phyloP scores from a whole-genome alignment of 2,888 invertebrate genomes.

The Drosophila lutescens region DNA sequence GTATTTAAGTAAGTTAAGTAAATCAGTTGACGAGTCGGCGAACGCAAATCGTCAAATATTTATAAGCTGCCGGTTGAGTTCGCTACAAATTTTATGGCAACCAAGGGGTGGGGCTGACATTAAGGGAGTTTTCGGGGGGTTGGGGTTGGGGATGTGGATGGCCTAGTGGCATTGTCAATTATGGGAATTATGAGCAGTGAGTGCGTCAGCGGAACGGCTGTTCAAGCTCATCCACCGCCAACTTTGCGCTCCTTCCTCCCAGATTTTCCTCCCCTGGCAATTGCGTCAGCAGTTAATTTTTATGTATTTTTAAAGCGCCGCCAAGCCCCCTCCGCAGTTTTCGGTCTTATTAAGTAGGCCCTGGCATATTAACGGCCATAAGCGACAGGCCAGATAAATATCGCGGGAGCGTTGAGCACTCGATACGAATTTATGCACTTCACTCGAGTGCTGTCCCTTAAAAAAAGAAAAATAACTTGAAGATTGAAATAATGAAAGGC shows the following conservation, averaged over 20 bases:
- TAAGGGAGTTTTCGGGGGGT: neutral
- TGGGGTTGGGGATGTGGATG: neutral
- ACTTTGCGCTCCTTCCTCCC: constrained; percentile 10
- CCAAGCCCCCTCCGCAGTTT: constrained; percentile 29
- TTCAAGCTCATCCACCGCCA: constrained; percentile 28
- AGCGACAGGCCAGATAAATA: constrained; percentile 53
- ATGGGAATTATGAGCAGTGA: constrained; percentile 47
- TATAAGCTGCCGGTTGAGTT: constrained; percentile 46
- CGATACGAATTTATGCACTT: constrained; percentile 50
- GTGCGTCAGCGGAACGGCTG: constrained; percentile 51
- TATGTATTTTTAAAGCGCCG: constrained; percentile 69
- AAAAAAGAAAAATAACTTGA: constrained; percentile 16
- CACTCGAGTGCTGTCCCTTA: constrained; percentile 29
- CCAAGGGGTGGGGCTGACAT: neutral
- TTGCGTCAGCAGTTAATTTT: constrained; percentile 60
- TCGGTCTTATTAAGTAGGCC: constrained; percentile 57
- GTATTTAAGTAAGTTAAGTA: constrained; percentile 66
- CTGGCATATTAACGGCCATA: constrained; percentile 52
- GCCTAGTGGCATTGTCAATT: constrained; percentile 48
- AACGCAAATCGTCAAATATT: constrained; percentile 63
- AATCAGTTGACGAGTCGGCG: constrained; percentile 61
- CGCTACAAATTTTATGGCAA: constrained; percentile 53
- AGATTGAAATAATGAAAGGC: constrained; percentile 8
- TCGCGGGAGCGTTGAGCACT: constrained; percentile 24
- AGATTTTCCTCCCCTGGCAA: constrained; percentile 27